Evolutionary conservation across 2,113 vertebrate genomes (phyloP).

Genomic region (Sylvietta virens): DNA sequence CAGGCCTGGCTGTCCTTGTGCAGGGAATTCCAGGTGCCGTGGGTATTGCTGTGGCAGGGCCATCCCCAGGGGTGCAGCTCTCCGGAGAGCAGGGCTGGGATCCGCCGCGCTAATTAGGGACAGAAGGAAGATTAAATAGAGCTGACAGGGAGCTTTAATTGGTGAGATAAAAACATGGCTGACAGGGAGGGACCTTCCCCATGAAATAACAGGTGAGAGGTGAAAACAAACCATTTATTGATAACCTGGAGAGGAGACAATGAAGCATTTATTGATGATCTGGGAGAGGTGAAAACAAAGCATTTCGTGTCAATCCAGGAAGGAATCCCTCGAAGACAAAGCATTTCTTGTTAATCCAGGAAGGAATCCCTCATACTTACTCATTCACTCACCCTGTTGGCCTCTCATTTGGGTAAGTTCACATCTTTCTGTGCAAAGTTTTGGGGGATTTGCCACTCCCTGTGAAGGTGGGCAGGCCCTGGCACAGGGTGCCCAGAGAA

Average conservation of each 20-base stretch:
- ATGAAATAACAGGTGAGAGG: not conserved
- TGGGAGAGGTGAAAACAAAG: not conserved
- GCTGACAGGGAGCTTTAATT: not conserved
- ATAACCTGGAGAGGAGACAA: not conserved
- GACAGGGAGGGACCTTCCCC: not conserved
- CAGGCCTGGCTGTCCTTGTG: not conserved
- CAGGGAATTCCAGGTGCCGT: not conserved
- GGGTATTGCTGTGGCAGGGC: not conserved
- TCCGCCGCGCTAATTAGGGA: not conserved
- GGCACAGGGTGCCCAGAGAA: not conserved
- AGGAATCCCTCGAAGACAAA: accelerated
- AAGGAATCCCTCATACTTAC: accelerated
- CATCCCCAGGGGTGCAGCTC: not conserved
- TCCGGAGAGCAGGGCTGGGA: not conserved
- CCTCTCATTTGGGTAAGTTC: not conserved
- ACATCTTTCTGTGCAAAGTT: not conserved
- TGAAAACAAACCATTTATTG: not conserved
- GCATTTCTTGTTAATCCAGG: not conserved
- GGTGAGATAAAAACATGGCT: not conserved
- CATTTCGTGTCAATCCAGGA: not conserved
- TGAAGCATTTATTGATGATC: not conserved
- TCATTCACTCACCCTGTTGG: not conserved
- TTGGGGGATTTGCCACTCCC: not conserved
- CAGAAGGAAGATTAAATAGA: not conserved
- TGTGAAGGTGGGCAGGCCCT: not conserved